Evolutionary conservation across 2,113 vertebrate species (phyloP).

Genomic region (Cyanocitta stelleri): DNA sequence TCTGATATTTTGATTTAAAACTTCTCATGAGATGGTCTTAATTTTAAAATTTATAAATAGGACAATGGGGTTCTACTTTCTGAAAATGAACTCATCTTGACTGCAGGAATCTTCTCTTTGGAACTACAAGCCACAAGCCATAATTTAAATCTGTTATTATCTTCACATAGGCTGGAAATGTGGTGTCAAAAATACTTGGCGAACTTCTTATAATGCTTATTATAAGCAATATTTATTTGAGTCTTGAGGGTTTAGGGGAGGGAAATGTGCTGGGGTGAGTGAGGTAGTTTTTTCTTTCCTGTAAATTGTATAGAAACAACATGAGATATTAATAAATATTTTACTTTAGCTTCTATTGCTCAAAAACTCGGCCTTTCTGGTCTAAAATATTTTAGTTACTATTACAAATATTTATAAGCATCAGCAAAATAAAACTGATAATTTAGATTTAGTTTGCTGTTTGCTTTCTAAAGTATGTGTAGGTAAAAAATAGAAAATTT

Average conservation of each 20-base stretch:
- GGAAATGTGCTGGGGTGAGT: background rate
- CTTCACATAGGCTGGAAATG: background rate
- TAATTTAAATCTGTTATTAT: background rate
- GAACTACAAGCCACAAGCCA: background rate
- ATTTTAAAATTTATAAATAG: background rate
- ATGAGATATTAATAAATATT: background rate
- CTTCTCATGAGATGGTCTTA: accelerated
- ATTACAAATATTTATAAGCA: background rate
- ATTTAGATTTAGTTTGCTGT: background rate
- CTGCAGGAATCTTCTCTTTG: background rate
- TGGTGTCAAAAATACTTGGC: background rate
- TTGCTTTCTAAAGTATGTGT: background rate
- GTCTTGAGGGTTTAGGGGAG: background rate
- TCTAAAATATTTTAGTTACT: background rate
- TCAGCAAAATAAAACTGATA: background rate
- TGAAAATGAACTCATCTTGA: background rate
- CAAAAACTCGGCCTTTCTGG: background rate
- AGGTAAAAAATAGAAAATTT: background rate
- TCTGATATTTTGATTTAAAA: background rate
- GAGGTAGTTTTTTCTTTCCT: background rate
- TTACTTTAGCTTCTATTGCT: background rate
- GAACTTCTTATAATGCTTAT: background rate
- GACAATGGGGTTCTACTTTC: background rate
- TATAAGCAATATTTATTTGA: background rate
- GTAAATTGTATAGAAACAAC: background rate